These are phyloP conservation scores for Pachyramphus minor DNA, from an alignment of 2,113 vertebrate species.

Conservation along the genomic window DNA sequence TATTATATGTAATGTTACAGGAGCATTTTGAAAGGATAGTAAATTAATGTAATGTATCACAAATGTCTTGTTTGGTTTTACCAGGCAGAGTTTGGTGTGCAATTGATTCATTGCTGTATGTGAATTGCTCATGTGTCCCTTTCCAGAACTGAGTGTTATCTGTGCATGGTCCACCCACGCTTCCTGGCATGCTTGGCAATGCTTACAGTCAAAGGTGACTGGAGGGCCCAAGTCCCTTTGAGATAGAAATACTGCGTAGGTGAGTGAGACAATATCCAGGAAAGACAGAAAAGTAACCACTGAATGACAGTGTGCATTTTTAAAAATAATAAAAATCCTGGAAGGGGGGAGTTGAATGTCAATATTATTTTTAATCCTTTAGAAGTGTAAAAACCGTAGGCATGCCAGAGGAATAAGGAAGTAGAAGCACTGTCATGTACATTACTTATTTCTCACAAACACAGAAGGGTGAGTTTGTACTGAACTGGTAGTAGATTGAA, in stretches of 20 bases:
- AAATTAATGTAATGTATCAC: not conserved
- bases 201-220: not conserved
- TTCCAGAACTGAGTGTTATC: not conserved
- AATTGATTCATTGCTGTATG: not conserved
- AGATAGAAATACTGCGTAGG: not conserved
- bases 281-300: not conserved
- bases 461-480: constrained; percentile 11
- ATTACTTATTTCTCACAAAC: not conserved
- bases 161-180: not conserved
- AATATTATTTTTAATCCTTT: not conserved
- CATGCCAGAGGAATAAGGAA: not conserved
- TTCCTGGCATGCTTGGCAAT: not conserved
- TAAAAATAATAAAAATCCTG: not conserved
- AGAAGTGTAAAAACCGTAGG: not conserved
- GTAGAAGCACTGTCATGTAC: not conserved
- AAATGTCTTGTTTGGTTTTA: not conserved
- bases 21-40: not conserved
- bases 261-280: not conserved
- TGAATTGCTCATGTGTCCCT: not conserved
- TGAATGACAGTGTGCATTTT: not conserved
- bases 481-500: constrained; percentile 3
- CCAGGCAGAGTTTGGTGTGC: not conserved
- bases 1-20: not conserved
- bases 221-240: not conserved
- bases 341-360: not conserved